A percentile compares a stretch with the other conserved stretches of the same genome.
phyloP scores from a whole-genome alignment of 2,797 vertebrate genomes.

The Avahi laniger region DNA sequence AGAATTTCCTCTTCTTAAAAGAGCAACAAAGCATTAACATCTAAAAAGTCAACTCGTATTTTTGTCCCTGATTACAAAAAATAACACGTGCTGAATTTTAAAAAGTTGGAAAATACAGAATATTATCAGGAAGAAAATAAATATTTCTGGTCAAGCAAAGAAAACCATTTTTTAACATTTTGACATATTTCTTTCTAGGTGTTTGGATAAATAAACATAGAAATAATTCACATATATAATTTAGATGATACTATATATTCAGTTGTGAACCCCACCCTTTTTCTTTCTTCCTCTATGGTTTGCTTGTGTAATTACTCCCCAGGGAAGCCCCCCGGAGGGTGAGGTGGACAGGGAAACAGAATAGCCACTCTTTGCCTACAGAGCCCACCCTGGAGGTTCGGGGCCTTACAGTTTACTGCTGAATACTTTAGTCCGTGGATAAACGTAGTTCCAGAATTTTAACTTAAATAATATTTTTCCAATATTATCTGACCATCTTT shows the following conservation, averaged over 20 bases:
- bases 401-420: neutral
- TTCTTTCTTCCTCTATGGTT: neutral
- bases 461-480: neutral
- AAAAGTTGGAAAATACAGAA: neutral
- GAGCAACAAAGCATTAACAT: neutral
- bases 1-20: neutral
- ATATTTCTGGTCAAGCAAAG: neutral
- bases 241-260: neutral
- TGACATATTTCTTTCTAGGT: neutral
- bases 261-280: neutral
- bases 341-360: rapidly evolving
- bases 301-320: no score
- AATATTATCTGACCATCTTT: neutral
- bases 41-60: neutral
- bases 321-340: rapidly evolving
- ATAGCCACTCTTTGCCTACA: rapidly evolving
- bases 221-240: neutral
- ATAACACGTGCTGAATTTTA: neutral
- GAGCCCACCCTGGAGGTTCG: neutral
- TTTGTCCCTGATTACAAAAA: neutral
- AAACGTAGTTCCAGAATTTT: neutral
- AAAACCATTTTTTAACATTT: neutral
- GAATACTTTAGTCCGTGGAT: no score
- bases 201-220: neutral
- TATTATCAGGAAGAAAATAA: neutral